Base-by-base conservation (phyloP, 2,888 invertebrate genomes). In the Diarsia brunnea region DNA sequence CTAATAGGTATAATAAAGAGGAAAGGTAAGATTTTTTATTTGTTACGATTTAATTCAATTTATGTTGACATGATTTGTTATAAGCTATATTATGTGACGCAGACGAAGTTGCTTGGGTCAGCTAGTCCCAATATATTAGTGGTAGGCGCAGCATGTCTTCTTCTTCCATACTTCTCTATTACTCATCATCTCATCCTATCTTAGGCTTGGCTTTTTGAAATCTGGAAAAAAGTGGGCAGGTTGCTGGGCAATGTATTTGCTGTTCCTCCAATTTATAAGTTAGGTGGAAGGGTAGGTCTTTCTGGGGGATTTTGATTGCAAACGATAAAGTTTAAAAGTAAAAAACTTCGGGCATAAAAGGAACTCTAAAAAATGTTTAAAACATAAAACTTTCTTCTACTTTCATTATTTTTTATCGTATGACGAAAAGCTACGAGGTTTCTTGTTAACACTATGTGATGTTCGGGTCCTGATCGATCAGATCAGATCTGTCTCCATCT, bases 321-420 rank as follows among this genome's bases (percentile, higher is more conserved):
- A 14, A n/a, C 19, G 4, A 7, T 19, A 27, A 49, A 27, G 19
- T 64, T 11, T 8, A 43, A 49, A 58, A 24, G 31, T 12, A 4
- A n/a, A 24, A 24, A 31, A 24, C n/a, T 49, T 75, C 45, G 24
- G 16, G 21, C 19, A 65, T 49, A 51, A 75, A 65, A 45, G 1
- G 75, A 75, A 75, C 0, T 27, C 75, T 75, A 75, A 0, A 75
- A 75, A 75, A 60, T 58, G n/a, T 1, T 38, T 38, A 38, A 38
- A 38, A 38, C 38, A 38, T 38, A 38, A 1, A 38, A n/a, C 21
- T 43, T 47, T n/a, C n/a, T 27, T n/a, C 7, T 16, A 4, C 19
- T 24, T 31, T 24, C 8, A 11, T 16, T 4, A 1, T 4, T 38
- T 21, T 27, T 55, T 53, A 47, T 72, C 16, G 31, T 45, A 10